Conservation (phyloP, 2,113 vertebrate species). For the Sceloporus undulatus region DNA sequence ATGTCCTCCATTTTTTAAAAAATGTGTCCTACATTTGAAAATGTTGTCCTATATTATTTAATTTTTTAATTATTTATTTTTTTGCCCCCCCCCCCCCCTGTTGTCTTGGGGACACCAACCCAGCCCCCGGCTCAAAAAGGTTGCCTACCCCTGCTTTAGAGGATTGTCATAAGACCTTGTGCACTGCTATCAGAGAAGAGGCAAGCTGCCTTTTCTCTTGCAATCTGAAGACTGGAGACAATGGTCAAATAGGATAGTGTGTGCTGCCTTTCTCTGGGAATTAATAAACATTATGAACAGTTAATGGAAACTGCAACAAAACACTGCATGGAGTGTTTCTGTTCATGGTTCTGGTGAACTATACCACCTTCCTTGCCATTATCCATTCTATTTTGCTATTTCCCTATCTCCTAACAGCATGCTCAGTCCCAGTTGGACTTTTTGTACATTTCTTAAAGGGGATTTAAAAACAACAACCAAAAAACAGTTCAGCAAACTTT, state of each 20-base stretch:
- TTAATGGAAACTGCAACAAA: slow-evolving; percentile 37
- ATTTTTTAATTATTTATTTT: too few species aligned
- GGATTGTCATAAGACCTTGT: slow-evolving; percentile 66
- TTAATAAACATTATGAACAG: slow-evolving; percentile 74
- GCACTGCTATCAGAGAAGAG: slow-evolving; percentile 67
- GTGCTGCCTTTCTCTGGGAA: slow-evolving; percentile 69
- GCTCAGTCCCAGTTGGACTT: too few species aligned
- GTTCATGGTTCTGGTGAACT: neutral
- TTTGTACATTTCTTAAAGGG: too few species aligned
- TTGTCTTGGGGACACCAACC: too few species aligned
- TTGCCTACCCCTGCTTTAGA: too few species aligned
- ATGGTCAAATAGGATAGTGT: slow-evolving; percentile 65
- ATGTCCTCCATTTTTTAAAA: too few species aligned
- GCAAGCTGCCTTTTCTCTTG: slow-evolving; percentile 62
- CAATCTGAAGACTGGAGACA: slow-evolving; percentile 59
- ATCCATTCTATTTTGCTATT: neutral
- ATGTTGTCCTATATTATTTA: too few species aligned
- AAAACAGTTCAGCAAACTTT: too few species aligned
- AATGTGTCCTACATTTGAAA: too few species aligned
- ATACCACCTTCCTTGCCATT: neutral
- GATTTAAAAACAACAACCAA: too few species aligned
- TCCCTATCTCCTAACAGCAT: neutral
- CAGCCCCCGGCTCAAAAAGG: too few species aligned
- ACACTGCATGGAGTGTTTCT: neutral
- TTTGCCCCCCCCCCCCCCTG: too few species aligned